These are phyloP conservation scores for Protophormia terraenovae DNA, from an alignment of 2,888 invertebrate genomes.

Conservation along the genomic window DNA sequence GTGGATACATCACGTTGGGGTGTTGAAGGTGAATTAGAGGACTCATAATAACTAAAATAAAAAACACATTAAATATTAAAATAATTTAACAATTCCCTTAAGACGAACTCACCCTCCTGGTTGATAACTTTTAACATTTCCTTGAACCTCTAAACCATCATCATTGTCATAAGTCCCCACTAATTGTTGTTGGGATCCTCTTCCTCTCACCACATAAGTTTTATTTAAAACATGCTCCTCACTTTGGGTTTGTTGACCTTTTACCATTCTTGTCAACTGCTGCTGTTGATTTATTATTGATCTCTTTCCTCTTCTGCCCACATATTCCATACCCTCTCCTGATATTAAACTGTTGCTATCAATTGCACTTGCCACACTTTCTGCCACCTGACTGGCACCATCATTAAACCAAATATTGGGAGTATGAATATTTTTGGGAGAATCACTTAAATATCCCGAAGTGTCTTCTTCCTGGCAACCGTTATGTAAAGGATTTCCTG, in stretches of 20 bases:
- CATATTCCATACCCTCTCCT: conserved; percentile 63
- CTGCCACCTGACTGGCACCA: conserved; percentile 75
- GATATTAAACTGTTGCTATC: conserved; percentile 70
- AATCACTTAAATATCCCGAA: conserved; percentile 92
- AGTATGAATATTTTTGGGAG: conserved; percentile 83
- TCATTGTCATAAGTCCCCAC: conserved; percentile 50
- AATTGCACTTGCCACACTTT: conserved; percentile 73
- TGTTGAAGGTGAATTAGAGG: conserved; percentile 72
- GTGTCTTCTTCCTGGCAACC: conserved; percentile 87
- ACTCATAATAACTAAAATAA: conserved; percentile 74
- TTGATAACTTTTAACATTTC: conserved; percentile 28
- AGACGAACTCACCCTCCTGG: conserved; percentile 47
- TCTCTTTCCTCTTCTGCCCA: conserved; percentile 70
- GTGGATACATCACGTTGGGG: conserved; percentile 79
- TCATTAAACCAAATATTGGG: conserved; percentile 82
- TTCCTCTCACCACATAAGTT: conserved; percentile 71
- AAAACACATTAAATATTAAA: background rate
- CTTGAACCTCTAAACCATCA: conserved; percentile 34
- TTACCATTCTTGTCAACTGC: background rate
- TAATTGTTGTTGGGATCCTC: conserved; percentile 53
- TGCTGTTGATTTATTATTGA: conserved; percentile 71
- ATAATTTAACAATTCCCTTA: background rate
- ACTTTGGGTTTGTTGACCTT: conserved; percentile 68
- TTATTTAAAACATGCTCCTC: conserved; percentile 68
- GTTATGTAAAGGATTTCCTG: conserved; percentile 69